A percentile compares a stretch with the other conserved stretches of the same genome.
Conservation (phyloP, 2,888 invertebrate species). For the Neria commutata region DNA sequence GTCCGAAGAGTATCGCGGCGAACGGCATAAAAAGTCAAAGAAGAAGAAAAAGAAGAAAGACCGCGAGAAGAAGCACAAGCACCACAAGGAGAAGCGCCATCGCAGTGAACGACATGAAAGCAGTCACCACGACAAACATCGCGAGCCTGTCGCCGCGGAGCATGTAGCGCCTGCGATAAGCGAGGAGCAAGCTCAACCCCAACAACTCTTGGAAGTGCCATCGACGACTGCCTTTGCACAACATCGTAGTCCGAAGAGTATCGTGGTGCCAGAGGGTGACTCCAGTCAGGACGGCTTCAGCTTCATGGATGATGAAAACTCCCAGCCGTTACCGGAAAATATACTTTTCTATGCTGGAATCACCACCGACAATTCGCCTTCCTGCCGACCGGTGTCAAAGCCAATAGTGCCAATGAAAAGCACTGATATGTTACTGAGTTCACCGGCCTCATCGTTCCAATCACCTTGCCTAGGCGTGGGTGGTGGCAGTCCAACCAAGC, state of each 20-base stretch:
- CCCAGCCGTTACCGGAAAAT: conserved; percentile 58
- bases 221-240: conserved; percentile 6
- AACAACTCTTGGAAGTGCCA: too few species aligned
- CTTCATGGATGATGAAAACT: conserved; percentile 66
- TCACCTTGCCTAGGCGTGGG: conserved; percentile 38
- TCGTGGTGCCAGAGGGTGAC: conserved; percentile 61
- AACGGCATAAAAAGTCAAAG: conserved; percentile 73
- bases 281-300: conserved; percentile 67
- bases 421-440: conserved; percentile 44
- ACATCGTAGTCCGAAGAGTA: conserved; percentile 39
- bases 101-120: conserved; percentile 51
- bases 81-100: conserved; percentile 70
- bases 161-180: conserved; percentile 24
- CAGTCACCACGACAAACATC: conserved; percentile 30
- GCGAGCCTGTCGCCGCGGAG: conserved; percentile 18
- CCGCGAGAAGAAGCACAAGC: conserved; percentile 74
- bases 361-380: conserved; percentile 59
- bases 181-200: conserved; percentile 22
- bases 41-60: conserved; percentile 83
- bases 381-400: conserved; percentile 58
- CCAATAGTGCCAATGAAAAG: conserved; percentile 55
- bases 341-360: conserved; percentile 58
- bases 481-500: conserved; percentile 41
- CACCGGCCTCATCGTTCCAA: conserved; percentile 43
- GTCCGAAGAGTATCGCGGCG: conserved; percentile 46